These are phyloP conservation scores for Gobio gobio DNA, from an alignment of 2,113 vertebrate genomes.

Conservation along the genomic window DNA sequence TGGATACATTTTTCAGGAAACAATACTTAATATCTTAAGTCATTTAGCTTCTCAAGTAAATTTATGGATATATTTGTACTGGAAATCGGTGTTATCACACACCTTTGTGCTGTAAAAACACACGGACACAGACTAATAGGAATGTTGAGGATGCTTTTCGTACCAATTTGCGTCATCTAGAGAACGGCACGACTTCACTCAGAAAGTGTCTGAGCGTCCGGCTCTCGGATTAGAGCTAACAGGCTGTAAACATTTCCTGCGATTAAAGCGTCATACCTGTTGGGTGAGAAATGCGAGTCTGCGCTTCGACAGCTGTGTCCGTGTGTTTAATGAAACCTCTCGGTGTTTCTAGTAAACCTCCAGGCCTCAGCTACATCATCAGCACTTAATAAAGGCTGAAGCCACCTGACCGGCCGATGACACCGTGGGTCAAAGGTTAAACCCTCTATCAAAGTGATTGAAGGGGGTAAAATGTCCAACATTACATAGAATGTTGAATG, in stretches of 20 bases:
- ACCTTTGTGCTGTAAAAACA: slow-evolving; percentile 58
- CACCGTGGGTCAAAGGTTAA: slow-evolving; percentile 72
- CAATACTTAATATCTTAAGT: too few relatives aligned
- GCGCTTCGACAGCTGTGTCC: slow-evolving; percentile 1
- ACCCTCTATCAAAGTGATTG: slow-evolving; percentile 66
- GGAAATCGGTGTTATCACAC: slow-evolving; percentile 22
- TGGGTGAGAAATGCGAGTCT: background rate
- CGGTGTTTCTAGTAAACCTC: slow-evolving; percentile 67
- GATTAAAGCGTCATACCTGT: slow-evolving; percentile 42
- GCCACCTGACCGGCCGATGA: slow-evolving; percentile 63
- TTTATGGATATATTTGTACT: too few relatives aligned
- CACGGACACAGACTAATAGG: slow-evolving; percentile 52
- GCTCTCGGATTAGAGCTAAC: slow-evolving; percentile 1
- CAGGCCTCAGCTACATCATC: slow-evolving; percentile 36
- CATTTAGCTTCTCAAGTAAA: too few relatives aligned
- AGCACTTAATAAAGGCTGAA: slow-evolving; percentile 53
- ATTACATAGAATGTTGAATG: slow-evolving; percentile 55
- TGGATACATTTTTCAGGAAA: too few relatives aligned
- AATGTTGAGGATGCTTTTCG: slow-evolving; percentile 31
- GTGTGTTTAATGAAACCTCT: slow-evolving; percentile 62
- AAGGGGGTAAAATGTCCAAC: slow-evolving; percentile 66
- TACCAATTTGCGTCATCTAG: background rate
- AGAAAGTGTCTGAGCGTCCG: background rate
- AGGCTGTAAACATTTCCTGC: slow-evolving; percentile 33
- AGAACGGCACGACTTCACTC: background rate